Percentiles rank a stretch among this genome's conserved stretches.
Conservation (phyloP, 2,797 vertebrate genomes). For the Ficedula albicollis region DNA sequence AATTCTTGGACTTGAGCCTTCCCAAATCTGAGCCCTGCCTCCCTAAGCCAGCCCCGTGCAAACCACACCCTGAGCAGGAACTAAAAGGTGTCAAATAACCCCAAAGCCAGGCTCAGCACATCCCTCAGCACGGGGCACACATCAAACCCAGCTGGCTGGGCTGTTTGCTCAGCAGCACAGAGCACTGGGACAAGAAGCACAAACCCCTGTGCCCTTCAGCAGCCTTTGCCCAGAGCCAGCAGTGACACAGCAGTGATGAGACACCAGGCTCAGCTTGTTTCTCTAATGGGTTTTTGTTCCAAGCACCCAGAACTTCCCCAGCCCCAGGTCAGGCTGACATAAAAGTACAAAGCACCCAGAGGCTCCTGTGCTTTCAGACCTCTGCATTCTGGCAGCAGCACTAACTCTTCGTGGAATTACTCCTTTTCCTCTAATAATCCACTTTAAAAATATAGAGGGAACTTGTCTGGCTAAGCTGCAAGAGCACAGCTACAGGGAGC, state of each 20-base stretch:
- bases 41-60: neutral
- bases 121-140: accelerated
- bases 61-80: neutral
- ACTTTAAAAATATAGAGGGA: neutral
- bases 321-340: conserved; percentile 30
- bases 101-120: neutral
- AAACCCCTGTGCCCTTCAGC: conserved; percentile 54
- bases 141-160: neutral
- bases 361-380: neutral
- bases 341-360: neutral
- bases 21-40: accelerated
- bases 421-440: neutral
- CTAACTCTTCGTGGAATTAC: neutral
- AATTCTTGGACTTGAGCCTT: neutral
- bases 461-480: neutral
- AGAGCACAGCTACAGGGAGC: accelerated
- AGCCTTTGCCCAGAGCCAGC: conserved; percentile 61
- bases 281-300: conserved; percentile 61
- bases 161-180: neutral
- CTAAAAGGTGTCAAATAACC: neutral
- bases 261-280: conserved; percentile 39
- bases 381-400: neutral
- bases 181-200: conserved; percentile 13
- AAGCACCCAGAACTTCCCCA: conserved; percentile 35
- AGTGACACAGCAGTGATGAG: neutral